Percentiles rank a stretch among this genome's conserved stretches.
Evolutionary conservation across 2,113 vertebrate species (phyloP).

Genomic region (Phalacrocorax pelagicus): DNA sequence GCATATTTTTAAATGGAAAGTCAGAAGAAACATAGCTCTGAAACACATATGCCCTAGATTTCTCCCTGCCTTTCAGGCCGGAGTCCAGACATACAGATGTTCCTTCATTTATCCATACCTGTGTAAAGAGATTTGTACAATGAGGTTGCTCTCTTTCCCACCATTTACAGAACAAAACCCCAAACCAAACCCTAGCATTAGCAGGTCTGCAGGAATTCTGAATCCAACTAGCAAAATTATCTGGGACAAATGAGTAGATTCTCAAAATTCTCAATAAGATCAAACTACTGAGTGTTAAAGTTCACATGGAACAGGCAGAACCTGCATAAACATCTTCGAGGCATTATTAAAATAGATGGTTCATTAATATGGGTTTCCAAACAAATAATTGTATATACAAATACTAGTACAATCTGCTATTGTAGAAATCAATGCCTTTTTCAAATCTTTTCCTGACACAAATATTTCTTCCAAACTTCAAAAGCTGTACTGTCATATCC

Average conservation of each 20-base stretch:
- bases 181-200: not conserved
- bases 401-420: not conserved
- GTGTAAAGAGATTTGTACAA: not conserved
- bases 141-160: not conserved
- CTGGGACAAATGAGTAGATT: not conserved
- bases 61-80: not conserved
- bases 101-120: not conserved
- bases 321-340: not conserved
- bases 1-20: not conserved
- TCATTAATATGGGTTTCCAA: not conserved
- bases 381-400: not conserved
- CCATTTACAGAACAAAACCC: not conserved
- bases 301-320: not conserved
- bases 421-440: not conserved
- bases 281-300: not conserved
- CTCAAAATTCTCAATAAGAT: not conserved
- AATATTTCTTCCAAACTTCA: not conserved
- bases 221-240: not conserved
- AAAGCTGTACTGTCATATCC: not conserved
- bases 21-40: not conserved
- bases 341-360: not conserved
- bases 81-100: not conserved
- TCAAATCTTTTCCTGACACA: not conserved
- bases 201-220: not conserved
- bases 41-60: not conserved